Base-by-base conservation (phyloP, 1,140 invertebrate genomes). In the Neodiprion fabricii region DNA sequence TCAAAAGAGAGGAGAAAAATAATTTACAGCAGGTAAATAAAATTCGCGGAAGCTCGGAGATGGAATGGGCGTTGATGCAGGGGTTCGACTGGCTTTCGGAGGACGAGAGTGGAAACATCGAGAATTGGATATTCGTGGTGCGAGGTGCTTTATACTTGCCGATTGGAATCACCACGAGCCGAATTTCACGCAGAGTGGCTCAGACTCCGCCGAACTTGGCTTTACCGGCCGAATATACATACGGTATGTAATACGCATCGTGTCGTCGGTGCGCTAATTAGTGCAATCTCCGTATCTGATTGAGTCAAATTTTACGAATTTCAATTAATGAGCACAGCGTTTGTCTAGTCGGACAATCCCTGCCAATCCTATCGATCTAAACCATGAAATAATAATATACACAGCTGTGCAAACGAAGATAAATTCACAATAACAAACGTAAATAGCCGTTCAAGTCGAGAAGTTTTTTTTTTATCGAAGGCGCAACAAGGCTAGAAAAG, bases 11-110 rank as follows among this genome's bases (percentile, higher is more conserved):
- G 28, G 28, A 79, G 78, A 82, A 61, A 14, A 81, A 79, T 82
- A 82, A 80, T 82, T 82, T 82, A 82, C 81, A 78, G 79, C 74
- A 70, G 67, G 78, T 76, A 80, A 82, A 82, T 82, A 80, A 82
- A 82, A 82, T 82, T 81, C n/a, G 74, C 70, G 17, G 14, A 14
- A 48, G 75, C 70, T 14, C 70, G 23, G 70, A 71, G n/a, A 48
- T 70, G 72, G 66, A 9, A 75, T 66, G 75, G 76, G 76, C 71
- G 71, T 77, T 77, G 76, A 77, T 77, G 74, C 71, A 69, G 28
- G 28, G n/a, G 53, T 72, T 78, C 74, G 67, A 73, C 69, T 50
- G 71, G 67, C 21, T 61, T 61, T 61, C 53, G 11, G n/a, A 12
- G 53, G 8, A 61, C 11, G 53, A 61, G 9, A 61, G 53, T 61